Conservation (phyloP, 2,797 vertebrate species). For the Cryptoblepharus egeriae region DNA sequence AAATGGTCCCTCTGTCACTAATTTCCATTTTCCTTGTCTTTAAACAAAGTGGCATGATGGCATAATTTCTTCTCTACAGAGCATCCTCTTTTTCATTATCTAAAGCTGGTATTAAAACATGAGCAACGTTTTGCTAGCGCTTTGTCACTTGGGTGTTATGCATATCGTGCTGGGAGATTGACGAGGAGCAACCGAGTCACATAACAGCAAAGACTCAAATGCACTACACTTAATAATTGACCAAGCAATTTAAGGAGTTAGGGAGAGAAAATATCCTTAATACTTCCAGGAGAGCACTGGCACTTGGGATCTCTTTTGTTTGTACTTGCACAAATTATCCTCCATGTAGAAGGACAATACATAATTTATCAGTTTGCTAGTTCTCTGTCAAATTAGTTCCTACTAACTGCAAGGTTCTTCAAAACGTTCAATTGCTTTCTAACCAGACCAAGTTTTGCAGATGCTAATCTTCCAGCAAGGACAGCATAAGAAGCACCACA, state of each 20-base stretch:
- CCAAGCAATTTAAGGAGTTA: conserved; percentile 10
- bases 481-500: neutral
- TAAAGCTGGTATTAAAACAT: conserved; percentile 17
- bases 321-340: neutral
- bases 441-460: neutral
- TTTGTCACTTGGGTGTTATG: conserved; percentile 6
- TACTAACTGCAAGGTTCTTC: neutral
- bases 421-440: neutral
- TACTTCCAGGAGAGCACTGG: neutral
- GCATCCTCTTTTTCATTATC: conserved; percentile 20
- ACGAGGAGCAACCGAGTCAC: neutral
- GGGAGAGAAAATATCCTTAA: neutral
- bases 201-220: neutral
- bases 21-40: conserved; percentile 13
- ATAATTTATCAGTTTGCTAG: neutral
- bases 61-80: conserved; percentile 19
- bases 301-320: neutral
- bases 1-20: conserved; percentile 6
- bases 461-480: neutral
- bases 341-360: neutral
- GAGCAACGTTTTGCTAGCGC: neutral
- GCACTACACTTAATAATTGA: conserved; percentile 14
- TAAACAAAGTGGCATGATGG: conserved; percentile 14
- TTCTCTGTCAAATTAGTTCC: neutral
- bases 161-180: neutral